Conservation (phyloP, 2,888 invertebrate genomes). For the Catonia carolina region DNA sequence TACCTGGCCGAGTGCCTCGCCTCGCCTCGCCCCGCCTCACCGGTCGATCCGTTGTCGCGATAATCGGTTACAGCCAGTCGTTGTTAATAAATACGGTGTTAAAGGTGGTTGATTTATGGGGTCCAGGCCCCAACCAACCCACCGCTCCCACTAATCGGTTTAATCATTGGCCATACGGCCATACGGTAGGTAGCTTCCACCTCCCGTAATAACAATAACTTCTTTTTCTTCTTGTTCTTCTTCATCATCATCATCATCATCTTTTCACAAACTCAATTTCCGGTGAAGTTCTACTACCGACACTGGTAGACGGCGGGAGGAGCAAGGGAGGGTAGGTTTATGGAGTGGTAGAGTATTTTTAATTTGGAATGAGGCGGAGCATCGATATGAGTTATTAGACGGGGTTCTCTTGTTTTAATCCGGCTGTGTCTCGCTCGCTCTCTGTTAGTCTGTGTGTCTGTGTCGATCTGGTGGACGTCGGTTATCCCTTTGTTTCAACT, state of each 20-base stretch:
- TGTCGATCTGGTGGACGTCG: too few species aligned
- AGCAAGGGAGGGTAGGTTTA: conserved; percentile 5
- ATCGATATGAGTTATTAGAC: conserved; percentile 8
- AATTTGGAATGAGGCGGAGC: conserved; percentile 20
- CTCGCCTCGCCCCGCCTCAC: too few species aligned
- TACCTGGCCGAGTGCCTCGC: too few species aligned
- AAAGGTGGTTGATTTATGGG: too few species aligned
- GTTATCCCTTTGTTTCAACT: too few species aligned
- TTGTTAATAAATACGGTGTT: too few species aligned
- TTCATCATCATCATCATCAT: conserved; percentile 26
- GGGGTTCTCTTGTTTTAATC: background rate
- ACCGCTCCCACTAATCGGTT: conserved; percentile 20
- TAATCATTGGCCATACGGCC: conserved; percentile 22
- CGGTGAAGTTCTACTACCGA: conserved; percentile 24
- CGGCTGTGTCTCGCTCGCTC: background rate
- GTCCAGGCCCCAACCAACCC: conserved; percentile 11
- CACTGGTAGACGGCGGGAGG: conserved; percentile 17
- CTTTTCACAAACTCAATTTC: conserved; percentile 27
- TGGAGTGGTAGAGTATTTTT: conserved; percentile 23
- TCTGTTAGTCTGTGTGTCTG: too few species aligned
- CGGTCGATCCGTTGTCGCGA: too few species aligned
- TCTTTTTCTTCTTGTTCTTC: conserved; percentile 26
- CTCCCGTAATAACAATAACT: conserved; percentile 11
- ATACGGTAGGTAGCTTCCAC: conserved; percentile 26
- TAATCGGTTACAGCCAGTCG: too few species aligned